Evolutionary conservation across 2,113 vertebrate species (phyloP), one percentile per base, ranked within the genome.

Genomic region (Shinisaurus crocodilurus): DNA sequence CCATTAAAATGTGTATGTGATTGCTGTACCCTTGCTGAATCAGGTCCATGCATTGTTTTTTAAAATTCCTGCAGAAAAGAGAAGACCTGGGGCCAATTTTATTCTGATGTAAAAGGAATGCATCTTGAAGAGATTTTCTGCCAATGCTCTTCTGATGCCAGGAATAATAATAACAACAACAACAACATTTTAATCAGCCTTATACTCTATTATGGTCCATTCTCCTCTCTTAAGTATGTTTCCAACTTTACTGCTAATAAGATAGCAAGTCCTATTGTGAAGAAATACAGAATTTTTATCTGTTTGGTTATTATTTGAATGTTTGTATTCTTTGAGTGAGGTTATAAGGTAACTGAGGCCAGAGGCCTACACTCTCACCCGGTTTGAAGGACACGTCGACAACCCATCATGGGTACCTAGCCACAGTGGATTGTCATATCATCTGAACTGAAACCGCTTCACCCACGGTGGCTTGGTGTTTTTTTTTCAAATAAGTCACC

Each of bases 11-110:
- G 15, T 34, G 90, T 45, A 60, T 72, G 40, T 2, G 2, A 88
- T 43, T 65, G 80, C 74, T 90, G 91, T 82, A 90, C 48, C n/a
- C 37, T 90, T 91, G 89, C 83, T 93, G 75, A 50, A 50, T 69
- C 57, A 89, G 83, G 84, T 90, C 87, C 82, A 43, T 65, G 67
- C 45, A 74, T 80, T 48, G 69, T 89, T 89, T n/a, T 75, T 84
- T 63, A 93, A 95, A 57, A 6, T 91, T 54, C 9, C 48, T 72
- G 40, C 87, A n/a, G 54, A 88, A 37, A 43, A 89, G 89, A 90
- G 79, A 94, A 95, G n/a, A 80, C 37, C 32, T 70, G 79, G 88
- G 76, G 48, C 50, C 45, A 82, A 75, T 69, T 91, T 74, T 25
- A 63, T 57, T 91, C 85, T 77, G 77, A 86, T 63, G 13, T 65